These are phyloP conservation scores for Spea bombifrons DNA, from an alignment of 2,113 vertebrate genomes.

Conservation along the genomic window DNA sequence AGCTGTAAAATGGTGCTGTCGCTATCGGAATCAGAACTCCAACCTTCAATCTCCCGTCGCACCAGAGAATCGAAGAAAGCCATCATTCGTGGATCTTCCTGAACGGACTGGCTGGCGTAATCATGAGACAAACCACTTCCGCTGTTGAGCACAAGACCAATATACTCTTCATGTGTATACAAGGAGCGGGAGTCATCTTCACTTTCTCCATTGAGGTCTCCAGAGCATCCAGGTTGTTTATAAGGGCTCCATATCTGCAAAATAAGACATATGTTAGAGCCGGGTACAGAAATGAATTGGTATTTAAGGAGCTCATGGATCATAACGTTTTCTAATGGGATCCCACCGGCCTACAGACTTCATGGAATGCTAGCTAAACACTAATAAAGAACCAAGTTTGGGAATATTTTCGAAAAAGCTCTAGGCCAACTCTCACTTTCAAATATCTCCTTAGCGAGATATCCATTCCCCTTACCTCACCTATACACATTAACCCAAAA, in stretches of 20 bases:
- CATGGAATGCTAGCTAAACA: no score
- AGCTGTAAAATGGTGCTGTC: conserved; percentile 95
- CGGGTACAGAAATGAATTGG: not conserved
- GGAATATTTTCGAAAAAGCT: no score
- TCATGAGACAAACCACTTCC: conserved; percentile 94
- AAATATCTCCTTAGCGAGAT: no score
- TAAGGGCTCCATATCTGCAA: conserved; percentile 95
- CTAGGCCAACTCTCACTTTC: no score
- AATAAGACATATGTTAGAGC: not conserved
- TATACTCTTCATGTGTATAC: conserved; percentile 97
- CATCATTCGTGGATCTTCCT: conserved; percentile 98
- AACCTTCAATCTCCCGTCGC: conserved; percentile 92
- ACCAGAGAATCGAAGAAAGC: conserved; percentile 98
- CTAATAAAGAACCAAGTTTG: no score
- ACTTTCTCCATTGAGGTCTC: conserved; percentile 87
- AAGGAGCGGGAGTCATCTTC: conserved; percentile 93
- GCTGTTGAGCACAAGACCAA: conserved; percentile 94
- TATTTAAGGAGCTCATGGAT: not conserved
- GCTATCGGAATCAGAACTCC: conserved; percentile 97
- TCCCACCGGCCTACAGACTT: no score
- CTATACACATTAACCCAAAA: no score
- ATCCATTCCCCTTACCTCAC: no score
- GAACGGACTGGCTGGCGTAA: conserved; percentile 94
- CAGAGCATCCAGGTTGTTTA: conserved; percentile 88
- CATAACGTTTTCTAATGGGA: no score